Conservation (phyloP, 1,140 invertebrate genomes). For the Sitobion miscanthi region DNA sequence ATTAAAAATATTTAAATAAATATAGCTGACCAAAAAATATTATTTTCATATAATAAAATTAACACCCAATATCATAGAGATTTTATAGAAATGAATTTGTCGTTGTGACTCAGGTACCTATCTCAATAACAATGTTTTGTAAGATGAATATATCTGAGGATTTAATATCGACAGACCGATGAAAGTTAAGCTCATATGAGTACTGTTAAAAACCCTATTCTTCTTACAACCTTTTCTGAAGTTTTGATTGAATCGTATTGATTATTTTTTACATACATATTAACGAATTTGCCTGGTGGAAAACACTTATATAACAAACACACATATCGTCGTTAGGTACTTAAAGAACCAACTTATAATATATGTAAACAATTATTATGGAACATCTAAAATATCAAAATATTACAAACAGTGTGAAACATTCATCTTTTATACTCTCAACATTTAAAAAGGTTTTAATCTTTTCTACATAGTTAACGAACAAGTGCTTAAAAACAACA, state of each 20-base stretch:
- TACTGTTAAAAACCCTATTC: neutral
- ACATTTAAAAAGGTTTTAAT: neutral
- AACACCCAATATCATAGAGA: neutral
- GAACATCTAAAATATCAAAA: neutral
- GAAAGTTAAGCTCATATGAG: neutral
- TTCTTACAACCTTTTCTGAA: neutral
- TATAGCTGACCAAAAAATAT: neutral
- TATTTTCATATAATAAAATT: neutral
- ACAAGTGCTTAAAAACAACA: conserved; percentile 8
- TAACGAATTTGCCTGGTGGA: neutral
- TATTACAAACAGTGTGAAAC: neutral
- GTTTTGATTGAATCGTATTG: conserved; percentile 17
- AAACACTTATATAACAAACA: neutral
- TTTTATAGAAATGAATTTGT: neutral
- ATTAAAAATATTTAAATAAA: neutral
- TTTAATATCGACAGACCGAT: conserved; percentile 19
- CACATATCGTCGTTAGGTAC: neutral
- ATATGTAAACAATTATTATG: conserved; percentile 12
- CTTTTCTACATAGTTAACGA: neutral
- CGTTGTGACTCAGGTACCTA: neutral
- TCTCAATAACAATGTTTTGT: neutral
- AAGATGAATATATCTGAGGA: neutral
- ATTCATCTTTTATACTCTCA: neutral
- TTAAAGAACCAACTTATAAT: neutral
- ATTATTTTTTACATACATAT: neutral